Conservation (phyloP, 1,140 invertebrate genomes). For the Cydia splendana region DNA sequence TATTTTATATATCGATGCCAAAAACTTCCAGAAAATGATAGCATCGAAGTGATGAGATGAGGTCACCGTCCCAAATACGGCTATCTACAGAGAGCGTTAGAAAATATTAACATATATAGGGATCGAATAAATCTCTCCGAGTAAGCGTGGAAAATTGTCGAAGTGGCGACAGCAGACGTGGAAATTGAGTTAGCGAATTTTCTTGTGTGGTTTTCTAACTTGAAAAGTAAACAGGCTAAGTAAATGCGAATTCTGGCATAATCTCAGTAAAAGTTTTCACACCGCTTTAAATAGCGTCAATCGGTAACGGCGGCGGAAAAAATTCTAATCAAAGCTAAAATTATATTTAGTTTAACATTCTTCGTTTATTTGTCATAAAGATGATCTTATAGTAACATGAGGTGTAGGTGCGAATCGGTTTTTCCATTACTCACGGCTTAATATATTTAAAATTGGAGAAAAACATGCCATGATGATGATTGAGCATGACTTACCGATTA, state of each 20-base stretch:
- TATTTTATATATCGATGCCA: background rate
- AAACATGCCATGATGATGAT: background rate
- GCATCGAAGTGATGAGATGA: background rate
- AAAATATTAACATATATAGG: conserved; percentile 15
- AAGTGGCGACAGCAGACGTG: conserved; percentile 16
- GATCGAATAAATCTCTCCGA: conserved; percentile 13
- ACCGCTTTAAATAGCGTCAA: background rate
- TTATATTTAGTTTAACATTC: background rate
- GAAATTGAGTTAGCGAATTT: conserved; percentile 22
- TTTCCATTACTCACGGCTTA: background rate
- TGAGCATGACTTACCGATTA: background rate
- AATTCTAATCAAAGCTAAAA: background rate
- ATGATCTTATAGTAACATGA: background rate
- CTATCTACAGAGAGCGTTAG: background rate
- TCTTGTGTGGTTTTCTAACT: conserved; percentile 20
- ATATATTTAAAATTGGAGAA: too few relatives aligned
- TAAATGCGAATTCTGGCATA: conserved; percentile 11
- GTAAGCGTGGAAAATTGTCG: conserved; percentile 10
- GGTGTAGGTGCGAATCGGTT: background rate
- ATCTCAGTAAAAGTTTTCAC: background rate
- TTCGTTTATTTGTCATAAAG: background rate
- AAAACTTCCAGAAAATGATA: background rate
- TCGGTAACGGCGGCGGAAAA: background rate
- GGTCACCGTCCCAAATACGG: background rate
- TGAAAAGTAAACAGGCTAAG: background rate